Base-by-base conservation (phyloP, 2,113 vertebrate genomes). In the Diadophis punctatus region DNA sequence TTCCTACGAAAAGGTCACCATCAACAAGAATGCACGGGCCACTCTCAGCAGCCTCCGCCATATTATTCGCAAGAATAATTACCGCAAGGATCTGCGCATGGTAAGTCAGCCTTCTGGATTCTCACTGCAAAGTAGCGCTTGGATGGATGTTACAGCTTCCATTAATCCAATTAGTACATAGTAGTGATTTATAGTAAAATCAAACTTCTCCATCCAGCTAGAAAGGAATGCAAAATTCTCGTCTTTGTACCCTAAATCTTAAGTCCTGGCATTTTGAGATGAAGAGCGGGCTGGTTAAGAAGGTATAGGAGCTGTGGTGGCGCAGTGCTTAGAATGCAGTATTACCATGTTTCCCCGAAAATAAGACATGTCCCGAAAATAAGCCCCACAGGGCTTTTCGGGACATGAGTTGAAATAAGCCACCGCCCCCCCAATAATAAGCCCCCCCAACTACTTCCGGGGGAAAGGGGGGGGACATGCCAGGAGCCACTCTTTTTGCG, bases 51-150 rank as follows among this genome's bases (percentile, higher is more conserved):
- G 98, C 95, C 94, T 99, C 95, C 97, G 98, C 88, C 98, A 99
- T 97, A 98, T 99, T 96, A 99, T 99, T 74, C 94, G 98, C 93
- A 99, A 98, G 97, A 99, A 98, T 94, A 98, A 98, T 4, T 99
- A 99, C 97, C 98, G 98, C 94, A 98, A 97, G 3, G 98, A 99
- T 53, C 97, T 99, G 91, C 98, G 98, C 93, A 98, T 99, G 99
- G 98, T 99, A 94, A 97, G 98, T 1, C 7, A 20, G 12, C 34
- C 27, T 12, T 34, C 2, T 43, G 3, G 10, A n/a, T 46, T 25
- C 49, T 86, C 25, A 8, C 9, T 49, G 27, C 12, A 34, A 30
- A 9, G 25, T 25, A 23, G 39, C 2, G 6, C 7, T 63, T 27
- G 3, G 6, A 12, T 0, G 11, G 23, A 48, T 48, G 22, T 23